Evolutionary conservation across 2,888 invertebrate species (phyloP), one percentile per base, ranked within the genome.

Genomic region (Rhodophaea formosa): DNA sequence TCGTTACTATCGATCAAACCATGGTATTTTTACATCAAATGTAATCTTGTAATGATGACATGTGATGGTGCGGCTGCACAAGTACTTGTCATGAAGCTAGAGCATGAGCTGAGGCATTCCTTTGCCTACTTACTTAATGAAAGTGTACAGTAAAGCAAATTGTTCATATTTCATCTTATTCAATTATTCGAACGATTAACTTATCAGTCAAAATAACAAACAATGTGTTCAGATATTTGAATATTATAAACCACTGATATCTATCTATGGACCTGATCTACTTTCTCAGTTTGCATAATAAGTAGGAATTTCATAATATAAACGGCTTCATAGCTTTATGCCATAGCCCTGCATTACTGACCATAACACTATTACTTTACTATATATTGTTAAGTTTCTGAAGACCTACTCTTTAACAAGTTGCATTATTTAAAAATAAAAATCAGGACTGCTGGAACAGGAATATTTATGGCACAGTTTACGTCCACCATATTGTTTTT

Each of bases 201-300:
- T 23, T 23, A 23, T 23, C 23, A 23, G 23, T 23, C 23, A 23
- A 23, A 23, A 5, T 23, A 35, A 35, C 10, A 35, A 35, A 54
- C 49, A n/a, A 53, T 17, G 8, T 44, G 16, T 0, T 10, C 3
- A 35, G 12, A 8, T 8, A 10, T 35, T 35, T 35, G 10, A 35
- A 35, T 23, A 3, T 54, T 53, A 66, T 68, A 68, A 69, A 70
- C 71, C 63, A 69, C 58, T 53, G 67, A 72, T 75, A 73, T 63
- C 61, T 55, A 71, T 74, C 70, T 69, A 64, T 74, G 77, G 71
- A 77, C 69, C 71, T 69, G 74, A 72, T 72, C 75, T 58, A 76
- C 72, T 77, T 77, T 75, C 72, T 66, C 61, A 57, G 63, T 68
- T 62, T 62, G 56, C 59, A 62, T 62, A 62, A 59, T 53, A 45